Evolutionary conservation across 2,888 invertebrate genomes (phyloP), one percentile per base, ranked within the genome.

Genomic region (Aporophyla lueneburgensis): DNA sequence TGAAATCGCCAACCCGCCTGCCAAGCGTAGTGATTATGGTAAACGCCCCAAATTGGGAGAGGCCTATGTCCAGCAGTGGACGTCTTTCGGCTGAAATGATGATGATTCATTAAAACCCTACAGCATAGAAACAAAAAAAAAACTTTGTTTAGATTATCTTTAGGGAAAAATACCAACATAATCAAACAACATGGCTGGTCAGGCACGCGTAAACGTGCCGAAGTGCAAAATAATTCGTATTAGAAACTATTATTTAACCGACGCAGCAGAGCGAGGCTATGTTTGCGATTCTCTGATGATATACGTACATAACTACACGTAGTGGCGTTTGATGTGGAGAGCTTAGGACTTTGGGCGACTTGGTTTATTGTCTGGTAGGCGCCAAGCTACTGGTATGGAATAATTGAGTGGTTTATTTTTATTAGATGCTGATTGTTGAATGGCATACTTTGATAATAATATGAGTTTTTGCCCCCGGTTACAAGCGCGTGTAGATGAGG

Each of bases 281-380:
- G 79, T 82, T 78, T 58, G 81, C 71, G 71, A 71, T 73, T 62
- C 65, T 27, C 49, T 69, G 77, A 81, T 84, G 89, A 89, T 88
- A 87, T 87, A 89, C 88, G 89, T 90, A 90, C 92, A 92, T 89
- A 89, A 58, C 89, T 86, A 90, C 92, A 92, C 92, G 92, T 91
- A 90, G 78, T 78, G 76, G 77, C 75, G 68, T 76, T 76, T 76
- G n/a, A 40, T 54, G 75, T 76, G 78, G 69, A 68, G 66, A 78
- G 63, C 63, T 67, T 80, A 69, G 33, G 78, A 54, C 40, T 70
- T 76, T 78, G 74, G 67, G 75, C 53, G 66, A 67, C 46, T 78
- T 72, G 70, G 19, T 76, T 75, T 81, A 68, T 59, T 70, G 61
- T 56, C 16, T 65, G 49, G 5, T 71, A 73, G 78, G n/a, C 21